Evolutionary conservation across 2,888 invertebrate genomes (phyloP).

Genomic region (Plebejus melissa): DNA sequence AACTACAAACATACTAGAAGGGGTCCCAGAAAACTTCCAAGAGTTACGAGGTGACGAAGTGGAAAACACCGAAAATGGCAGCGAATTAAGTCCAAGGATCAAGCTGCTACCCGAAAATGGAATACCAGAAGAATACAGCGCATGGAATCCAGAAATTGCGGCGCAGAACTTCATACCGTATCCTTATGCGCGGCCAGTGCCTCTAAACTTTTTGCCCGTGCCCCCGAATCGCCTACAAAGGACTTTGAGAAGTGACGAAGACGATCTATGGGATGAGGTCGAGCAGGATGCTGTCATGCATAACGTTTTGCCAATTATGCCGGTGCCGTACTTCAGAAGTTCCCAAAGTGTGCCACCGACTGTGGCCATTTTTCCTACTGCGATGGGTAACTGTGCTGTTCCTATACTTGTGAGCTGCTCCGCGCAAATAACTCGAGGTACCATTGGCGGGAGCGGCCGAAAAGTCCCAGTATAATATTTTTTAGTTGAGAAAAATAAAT

Average conservation of each 20-base stretch:
- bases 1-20: conserved; percentile 1
- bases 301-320: conserved; percentile 65
- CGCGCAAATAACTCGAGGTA: conserved; percentile 47
- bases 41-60: neutral
- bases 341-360: conserved; percentile 31
- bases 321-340: conserved; percentile 47
- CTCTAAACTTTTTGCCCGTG: neutral
- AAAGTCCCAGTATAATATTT: neutral
- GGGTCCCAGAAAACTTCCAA: neutral
- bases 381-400: conserved; percentile 41
- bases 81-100: neutral
- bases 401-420: conserved; percentile 54
- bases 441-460: neutral
- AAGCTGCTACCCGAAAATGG: conserved; percentile 1
- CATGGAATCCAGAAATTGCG: neutral
- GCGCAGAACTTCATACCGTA: neutral
- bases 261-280: conserved; percentile 52
- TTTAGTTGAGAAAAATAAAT: neutral
- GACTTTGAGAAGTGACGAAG: conserved; percentile 39
- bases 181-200: neutral
- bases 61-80: neutral
- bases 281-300: conserved; percentile 55
- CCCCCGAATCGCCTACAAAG: conserved; percentile 30
- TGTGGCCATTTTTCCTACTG: conserved; percentile 27
- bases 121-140: neutral